phyloP scores from a whole-genome alignment of 2,888 invertebrate species.

The Plagiodera versicolora region DNA sequence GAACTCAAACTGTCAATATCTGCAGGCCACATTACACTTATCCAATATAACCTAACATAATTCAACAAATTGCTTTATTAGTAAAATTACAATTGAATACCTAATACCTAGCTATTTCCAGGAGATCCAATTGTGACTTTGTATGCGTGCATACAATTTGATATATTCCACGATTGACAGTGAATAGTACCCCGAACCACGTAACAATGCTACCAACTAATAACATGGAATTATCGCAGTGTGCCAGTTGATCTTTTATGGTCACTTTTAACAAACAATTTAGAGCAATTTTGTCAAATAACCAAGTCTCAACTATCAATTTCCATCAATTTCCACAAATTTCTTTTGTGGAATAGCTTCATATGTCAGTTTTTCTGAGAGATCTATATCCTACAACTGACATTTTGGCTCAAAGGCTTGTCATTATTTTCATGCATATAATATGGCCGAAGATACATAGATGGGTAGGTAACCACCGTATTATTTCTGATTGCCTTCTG shows the following conservation, averaged over 20 bases:
- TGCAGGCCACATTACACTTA: no score
- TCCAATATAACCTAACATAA: no score
- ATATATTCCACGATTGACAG: not conserved
- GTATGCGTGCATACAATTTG: not conserved
- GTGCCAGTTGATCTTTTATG: constrained; percentile 4
- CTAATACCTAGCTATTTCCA: not conserved
- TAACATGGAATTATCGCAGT: not conserved
- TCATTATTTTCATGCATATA: constrained; percentile 5
- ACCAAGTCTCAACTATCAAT: constrained; percentile 12
- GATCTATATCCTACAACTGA: constrained; percentile 11
- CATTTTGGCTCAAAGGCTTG: not conserved
- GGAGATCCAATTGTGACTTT: not conserved
- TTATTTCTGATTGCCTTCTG: not conserved
- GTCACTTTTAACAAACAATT: not conserved
- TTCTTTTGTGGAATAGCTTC: constrained; percentile 7
- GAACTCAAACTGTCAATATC: no score
- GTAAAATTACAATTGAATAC: not conserved
- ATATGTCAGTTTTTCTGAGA: not conserved
- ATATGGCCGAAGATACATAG: not conserved
- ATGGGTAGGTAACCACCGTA: not conserved
- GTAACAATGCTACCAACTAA: not conserved
- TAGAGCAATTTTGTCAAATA: constrained; percentile 2
- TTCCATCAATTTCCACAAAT: constrained; percentile 15
- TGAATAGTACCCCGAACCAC: not conserved
- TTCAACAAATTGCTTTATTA: no score